Conservation (phyloP, 2,888 invertebrate genomes). For the Leistus spinibarbis region DNA sequence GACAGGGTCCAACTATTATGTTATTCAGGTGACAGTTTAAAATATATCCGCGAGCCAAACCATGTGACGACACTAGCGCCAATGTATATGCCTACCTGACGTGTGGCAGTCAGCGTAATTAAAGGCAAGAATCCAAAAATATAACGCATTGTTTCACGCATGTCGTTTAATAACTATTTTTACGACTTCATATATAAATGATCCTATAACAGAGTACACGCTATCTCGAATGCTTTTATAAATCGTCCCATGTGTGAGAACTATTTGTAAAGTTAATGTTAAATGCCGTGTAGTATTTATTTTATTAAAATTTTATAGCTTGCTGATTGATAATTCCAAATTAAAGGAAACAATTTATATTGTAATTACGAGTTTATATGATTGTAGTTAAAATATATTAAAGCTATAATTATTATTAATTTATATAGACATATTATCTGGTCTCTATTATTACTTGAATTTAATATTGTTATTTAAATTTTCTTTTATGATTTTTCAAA, state of each 20-base stretch:
- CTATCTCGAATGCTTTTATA: background rate
- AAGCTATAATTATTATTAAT: no score
- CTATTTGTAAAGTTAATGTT: background rate
- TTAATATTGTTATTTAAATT: no score
- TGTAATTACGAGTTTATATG: background rate
- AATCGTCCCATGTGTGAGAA: background rate
- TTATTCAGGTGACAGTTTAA: background rate
- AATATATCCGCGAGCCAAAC: background rate
- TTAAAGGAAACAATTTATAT: background rate
- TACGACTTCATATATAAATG: conserved; percentile 7
- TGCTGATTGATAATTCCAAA: background rate
- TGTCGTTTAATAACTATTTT: conserved; percentile 22
- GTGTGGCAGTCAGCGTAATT: background rate
- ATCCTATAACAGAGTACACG: conserved; percentile 7
- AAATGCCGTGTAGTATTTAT: background rate
- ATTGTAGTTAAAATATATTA: no score
- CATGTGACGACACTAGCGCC: background rate
- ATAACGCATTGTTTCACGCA: background rate
- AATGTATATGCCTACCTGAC: background rate
- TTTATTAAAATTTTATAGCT: background rate
- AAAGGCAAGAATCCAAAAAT: background rate
- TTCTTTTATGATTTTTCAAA: no score
- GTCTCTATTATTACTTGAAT: no score
- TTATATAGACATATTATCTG: no score
- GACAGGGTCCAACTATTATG: background rate